Percentiles rank a stretch among this genome's conserved stretches.
These are phyloP conservation scores for Clepsis dumicolana DNA, from an alignment of 2,888 invertebrate species.

Conservation along the genomic window DNA sequence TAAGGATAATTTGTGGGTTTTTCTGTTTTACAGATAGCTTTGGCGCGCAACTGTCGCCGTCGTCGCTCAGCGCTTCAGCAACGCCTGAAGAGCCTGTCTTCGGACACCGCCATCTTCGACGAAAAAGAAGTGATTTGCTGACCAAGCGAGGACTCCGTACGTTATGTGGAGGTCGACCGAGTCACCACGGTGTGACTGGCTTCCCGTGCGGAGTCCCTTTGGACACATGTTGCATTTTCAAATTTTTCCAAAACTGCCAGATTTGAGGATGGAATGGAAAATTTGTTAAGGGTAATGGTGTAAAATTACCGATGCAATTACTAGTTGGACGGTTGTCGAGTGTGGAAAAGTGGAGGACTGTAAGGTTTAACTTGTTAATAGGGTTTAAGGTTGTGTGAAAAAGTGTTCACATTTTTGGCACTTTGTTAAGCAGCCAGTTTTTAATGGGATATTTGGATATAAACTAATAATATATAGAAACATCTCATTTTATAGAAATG, in stretches of 20 bases:
- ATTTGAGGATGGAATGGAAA: slow-evolving; percentile 41
- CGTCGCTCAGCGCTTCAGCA: slow-evolving; percentile 93
- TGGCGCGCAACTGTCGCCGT: slow-evolving; percentile 87
- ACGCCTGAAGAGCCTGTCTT: slow-evolving; percentile 92
- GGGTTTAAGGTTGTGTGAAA: slow-evolving; percentile 40
- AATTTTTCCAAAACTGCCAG: slow-evolving; percentile 40
- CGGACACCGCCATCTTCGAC: slow-evolving; percentile 93
- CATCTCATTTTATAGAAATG: slow-evolving; percentile 27
- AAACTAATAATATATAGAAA: slow-evolving; percentile 20
- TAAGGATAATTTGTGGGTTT: neutral
- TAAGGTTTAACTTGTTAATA: slow-evolving; percentile 36
- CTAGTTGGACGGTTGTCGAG: slow-evolving; percentile 18
- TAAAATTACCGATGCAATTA: slow-evolving; percentile 24
- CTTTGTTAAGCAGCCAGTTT: slow-evolving; percentile 34
- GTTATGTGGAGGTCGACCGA: slow-evolving; percentile 95
- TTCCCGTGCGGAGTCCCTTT: slow-evolving; percentile 73
- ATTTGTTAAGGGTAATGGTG: slow-evolving; percentile 3
- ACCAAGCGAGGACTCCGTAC: slow-evolving; percentile 98
- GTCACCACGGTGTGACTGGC: slow-evolving; percentile 95
- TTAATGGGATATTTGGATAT: slow-evolving; percentile 23
- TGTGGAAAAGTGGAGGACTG: slow-evolving; percentile 24
- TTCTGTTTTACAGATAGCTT: slow-evolving; percentile 63
- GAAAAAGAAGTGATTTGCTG: slow-evolving; percentile 97
- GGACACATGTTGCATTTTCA: slow-evolving; percentile 44
- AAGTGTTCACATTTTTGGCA: slow-evolving; percentile 42